These are phyloP conservation scores for Chelon labrosus DNA, from an alignment of 2,797 vertebrate species.

Conservation along the genomic window DNA sequence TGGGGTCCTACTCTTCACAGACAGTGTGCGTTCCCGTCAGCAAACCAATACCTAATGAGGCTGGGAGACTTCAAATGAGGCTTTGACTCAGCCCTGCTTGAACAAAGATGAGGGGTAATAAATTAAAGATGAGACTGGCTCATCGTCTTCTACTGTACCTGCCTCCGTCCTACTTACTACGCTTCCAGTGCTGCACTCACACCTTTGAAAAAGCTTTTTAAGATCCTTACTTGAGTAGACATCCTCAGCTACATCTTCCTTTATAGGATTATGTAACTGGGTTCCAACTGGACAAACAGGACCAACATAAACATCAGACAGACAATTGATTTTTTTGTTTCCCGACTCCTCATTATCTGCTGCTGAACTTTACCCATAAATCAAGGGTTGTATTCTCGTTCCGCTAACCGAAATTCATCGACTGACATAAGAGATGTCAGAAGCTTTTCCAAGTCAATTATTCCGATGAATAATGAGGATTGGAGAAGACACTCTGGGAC, in stretches of 20 bases:
- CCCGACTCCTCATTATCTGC: constrained; percentile 10
- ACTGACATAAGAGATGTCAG: not conserved
- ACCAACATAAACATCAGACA: not conserved
- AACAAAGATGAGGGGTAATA: constrained; percentile 33
- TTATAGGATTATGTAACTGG: not conserved
- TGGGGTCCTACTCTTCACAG: constrained; percentile 32
- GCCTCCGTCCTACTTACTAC: constrained; percentile 2
- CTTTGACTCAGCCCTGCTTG: constrained; percentile 50
- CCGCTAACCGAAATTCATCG: not conserved
- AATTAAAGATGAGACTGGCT: constrained; percentile 60
- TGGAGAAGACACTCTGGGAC: not conserved
- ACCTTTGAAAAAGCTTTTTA: not conserved
- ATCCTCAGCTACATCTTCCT: not conserved
- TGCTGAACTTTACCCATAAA: constrained; percentile 8
- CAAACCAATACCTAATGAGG: constrained; percentile 58
- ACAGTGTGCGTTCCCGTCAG: constrained; percentile 28
- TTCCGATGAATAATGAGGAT: not conserved
- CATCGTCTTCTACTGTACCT: constrained; percentile 29
- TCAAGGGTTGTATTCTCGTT: not conserved
- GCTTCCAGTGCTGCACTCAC: constrained; percentile 2
- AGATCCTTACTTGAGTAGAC: too few relatives aligned
- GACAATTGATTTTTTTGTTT: constrained; percentile 7
- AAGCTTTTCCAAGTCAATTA: not conserved
- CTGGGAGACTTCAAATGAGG: constrained; percentile 60
- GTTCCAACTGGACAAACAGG: not conserved